Evolutionary conservation across 2,113 vertebrate genomes (phyloP).

Genomic region (Amphilophus citrinellus): DNA sequence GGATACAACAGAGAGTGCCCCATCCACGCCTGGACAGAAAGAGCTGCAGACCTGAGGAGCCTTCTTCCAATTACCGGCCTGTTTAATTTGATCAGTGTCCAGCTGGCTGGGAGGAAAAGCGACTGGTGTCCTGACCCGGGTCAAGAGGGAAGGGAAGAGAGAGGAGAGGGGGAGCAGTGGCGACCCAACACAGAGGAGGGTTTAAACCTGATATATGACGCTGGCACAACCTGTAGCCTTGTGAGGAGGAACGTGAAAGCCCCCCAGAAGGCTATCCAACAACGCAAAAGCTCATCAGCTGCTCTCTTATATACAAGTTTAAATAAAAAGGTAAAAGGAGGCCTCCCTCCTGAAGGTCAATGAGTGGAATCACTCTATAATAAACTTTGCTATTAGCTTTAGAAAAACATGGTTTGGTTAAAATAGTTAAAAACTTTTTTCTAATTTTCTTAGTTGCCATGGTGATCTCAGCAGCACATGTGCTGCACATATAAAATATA

Average conservation of each 20-base stretch:
- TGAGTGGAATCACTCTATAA: not conserved
- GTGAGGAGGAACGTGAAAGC: not conserved
- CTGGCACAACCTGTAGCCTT: not conserved
- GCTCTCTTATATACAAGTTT: not conserved
- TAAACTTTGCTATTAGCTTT: fast-evolving
- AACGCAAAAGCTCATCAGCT: fast-evolving
- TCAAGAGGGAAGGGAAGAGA: conserved; percentile 12
- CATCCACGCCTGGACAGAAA: conserved; percentile 7
- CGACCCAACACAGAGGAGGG: not conserved
- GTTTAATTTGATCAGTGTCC: conserved; percentile 42
- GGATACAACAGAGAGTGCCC: conserved; percentile 45
- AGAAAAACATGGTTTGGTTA: not conserved
- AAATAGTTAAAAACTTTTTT: not conserved
- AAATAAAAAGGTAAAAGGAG: not conserved
- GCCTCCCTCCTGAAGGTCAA: not conserved
- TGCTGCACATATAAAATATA: too few species aligned
- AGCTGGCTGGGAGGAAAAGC: conserved; percentile 10
- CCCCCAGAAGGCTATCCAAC: not conserved
- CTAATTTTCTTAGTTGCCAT: not conserved
- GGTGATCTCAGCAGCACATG: not conserved
- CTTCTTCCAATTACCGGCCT: conserved; percentile 29
- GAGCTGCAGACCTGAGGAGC: not conserved
- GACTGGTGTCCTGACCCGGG: conserved; percentile 27
- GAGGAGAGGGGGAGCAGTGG: not conserved
- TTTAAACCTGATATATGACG: conserved; percentile 16